These are phyloP conservation scores for Acronicta leporina DNA, from an alignment of 2,888 invertebrate species.

Conservation along the genomic window DNA sequence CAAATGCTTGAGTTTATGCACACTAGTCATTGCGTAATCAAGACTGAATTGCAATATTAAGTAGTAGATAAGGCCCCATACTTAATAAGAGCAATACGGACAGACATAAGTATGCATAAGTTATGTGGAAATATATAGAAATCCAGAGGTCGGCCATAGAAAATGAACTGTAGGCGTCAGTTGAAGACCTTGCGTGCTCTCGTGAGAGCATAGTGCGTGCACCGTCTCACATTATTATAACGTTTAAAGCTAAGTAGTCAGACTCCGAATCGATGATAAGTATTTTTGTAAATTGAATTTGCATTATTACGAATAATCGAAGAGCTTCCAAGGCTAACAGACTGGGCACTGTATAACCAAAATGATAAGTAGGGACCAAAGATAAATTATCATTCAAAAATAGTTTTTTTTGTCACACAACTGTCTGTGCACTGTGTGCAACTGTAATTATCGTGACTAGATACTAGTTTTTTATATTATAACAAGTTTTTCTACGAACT, in stretches of 20 bases:
- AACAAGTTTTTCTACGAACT: constrained; percentile 10
- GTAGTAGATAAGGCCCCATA: neutral
- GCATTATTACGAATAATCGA: too few species aligned
- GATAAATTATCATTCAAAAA: too few species aligned
- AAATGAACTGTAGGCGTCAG: constrained; percentile 24
- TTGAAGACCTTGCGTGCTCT: constrained; percentile 28
- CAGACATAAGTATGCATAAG: neutral
- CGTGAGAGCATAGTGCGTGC: too few species aligned
- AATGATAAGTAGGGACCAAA: too few species aligned
- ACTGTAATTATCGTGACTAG: neutral
- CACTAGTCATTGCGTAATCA: constrained; percentile 23
- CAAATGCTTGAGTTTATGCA: constrained; percentile 9
- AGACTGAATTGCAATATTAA: constrained; percentile 15
- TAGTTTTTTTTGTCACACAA: too few species aligned
- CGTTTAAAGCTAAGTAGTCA: constrained; percentile 5
- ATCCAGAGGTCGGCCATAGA: constrained; percentile 28
- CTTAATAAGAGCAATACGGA: neutral
- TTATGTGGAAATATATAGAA: constrained; percentile 7
- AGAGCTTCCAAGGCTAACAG: too few species aligned
- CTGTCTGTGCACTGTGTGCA: neutral
- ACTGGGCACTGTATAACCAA: too few species aligned
- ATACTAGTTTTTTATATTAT: neutral
- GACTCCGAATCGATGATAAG: neutral
- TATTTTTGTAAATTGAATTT: too few species aligned
- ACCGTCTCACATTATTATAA: constrained; percentile 17